Evolutionary conservation across 2,888 invertebrate species (phyloP).

Genomic region (Calephelis perditalis): DNA sequence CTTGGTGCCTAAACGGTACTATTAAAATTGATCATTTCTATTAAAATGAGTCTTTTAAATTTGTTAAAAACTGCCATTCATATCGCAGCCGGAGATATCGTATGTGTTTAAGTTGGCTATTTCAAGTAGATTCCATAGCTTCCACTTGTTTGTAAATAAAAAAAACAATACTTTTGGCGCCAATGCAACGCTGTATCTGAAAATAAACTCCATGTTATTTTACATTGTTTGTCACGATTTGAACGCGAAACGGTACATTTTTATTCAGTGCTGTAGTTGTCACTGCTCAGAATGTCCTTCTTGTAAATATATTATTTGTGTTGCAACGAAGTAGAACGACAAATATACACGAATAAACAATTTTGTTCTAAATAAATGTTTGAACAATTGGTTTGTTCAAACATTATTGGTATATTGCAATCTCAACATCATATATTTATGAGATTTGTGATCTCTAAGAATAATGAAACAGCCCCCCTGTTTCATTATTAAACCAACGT

Average conservation of each 20-base stretch:
- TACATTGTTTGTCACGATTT: constrained; percentile 14
- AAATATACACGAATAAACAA: neutral
- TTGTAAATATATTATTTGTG: constrained; percentile 6
- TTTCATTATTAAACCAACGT: too few relatives aligned
- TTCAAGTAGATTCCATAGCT: neutral
- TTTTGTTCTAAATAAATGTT: neutral
- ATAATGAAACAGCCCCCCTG: too few relatives aligned
- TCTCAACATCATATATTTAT: too few relatives aligned
- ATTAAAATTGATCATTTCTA: too few relatives aligned
- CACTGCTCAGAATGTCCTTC: constrained; percentile 2
- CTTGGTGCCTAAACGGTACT: too few relatives aligned
- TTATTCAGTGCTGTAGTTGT: constrained; percentile 8
- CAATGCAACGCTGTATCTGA: constrained; percentile 9
- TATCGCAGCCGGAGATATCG: too few relatives aligned
- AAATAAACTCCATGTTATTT: constrained; percentile 10
- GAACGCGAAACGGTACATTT: neutral
- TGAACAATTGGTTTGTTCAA: too few relatives aligned
- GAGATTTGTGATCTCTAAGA: too few relatives aligned
- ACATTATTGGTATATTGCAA: too few relatives aligned
- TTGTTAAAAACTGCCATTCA: too few relatives aligned
- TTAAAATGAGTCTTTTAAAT: too few relatives aligned
- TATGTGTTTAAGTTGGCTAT: too few relatives aligned
- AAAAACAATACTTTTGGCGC: constrained; percentile 11
- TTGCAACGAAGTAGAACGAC: neutral
- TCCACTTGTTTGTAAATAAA: neutral